These are phyloP conservation scores for Sycobia sp. DNA, from an alignment of 1,140 invertebrate species.

Conservation along the genomic window DNA sequence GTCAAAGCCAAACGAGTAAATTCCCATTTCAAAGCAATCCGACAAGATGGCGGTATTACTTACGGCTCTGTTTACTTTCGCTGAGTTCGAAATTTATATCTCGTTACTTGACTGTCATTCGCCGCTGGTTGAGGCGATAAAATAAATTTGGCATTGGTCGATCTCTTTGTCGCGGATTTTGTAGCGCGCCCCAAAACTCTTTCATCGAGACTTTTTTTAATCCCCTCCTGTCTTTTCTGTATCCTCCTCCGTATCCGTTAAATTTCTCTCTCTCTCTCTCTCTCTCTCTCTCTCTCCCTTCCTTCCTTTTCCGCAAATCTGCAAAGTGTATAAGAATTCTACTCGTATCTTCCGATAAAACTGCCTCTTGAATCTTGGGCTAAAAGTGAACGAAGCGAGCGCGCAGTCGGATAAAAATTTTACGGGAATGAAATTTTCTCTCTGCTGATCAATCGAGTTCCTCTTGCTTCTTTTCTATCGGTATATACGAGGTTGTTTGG, in stretches of 20 bases:
- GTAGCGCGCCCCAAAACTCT: constrained; percentile 38
- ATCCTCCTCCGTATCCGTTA: too few species aligned
- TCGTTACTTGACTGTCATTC: constrained; percentile 57
- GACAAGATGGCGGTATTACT: constrained; percentile 48
- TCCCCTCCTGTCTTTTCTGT: too few species aligned
- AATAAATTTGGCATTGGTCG: constrained; percentile 53
- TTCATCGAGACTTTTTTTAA: not conserved
- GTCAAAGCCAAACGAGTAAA: not conserved
- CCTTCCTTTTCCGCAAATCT: constrained; percentile 6
- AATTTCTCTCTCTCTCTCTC: too few species aligned
- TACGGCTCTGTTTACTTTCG: constrained; percentile 56
- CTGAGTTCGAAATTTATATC: constrained; percentile 55
- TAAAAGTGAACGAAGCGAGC: not conserved
- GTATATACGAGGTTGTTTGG: too few species aligned
- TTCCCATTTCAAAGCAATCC: not conserved
- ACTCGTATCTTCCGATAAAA: constrained; percentile 26
- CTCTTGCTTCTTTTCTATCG: not conserved
- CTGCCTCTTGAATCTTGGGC: constrained; percentile 19
- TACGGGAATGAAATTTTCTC: constrained; percentile 7
- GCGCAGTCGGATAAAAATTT: constrained; percentile 14
- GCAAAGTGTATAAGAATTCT: constrained; percentile 21
- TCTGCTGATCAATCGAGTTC: not conserved
- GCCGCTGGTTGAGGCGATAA: constrained; percentile 50
- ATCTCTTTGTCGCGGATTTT: constrained; percentile 50
- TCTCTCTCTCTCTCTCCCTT: not conserved